Percentiles rank a stretch among this genome's conserved stretches.
Evolutionary conservation across 2,113 vertebrate species (phyloP).

Genomic region (Hydrochoerus hydrochaeris): DNA sequence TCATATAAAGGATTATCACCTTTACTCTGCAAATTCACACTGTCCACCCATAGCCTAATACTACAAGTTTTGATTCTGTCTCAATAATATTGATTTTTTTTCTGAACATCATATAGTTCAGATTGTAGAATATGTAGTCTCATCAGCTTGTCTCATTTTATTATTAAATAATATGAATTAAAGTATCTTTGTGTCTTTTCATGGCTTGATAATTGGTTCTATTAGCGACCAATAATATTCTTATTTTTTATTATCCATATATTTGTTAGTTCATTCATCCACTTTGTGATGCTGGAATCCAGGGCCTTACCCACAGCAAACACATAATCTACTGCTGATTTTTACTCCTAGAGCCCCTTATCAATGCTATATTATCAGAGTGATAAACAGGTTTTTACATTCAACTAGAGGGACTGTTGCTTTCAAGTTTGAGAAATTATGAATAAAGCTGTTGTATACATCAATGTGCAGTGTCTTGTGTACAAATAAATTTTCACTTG

Average conservation of each 20-base stretch:
- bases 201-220: neutral
- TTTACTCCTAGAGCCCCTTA: neutral
- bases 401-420: neutral
- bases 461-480: neutral
- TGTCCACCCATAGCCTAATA: neutral
- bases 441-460: neutral
- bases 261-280: neutral
- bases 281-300: neutral
- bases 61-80: neutral
- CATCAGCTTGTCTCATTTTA: neutral
- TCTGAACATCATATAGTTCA: neutral
- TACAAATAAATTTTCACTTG: neutral
- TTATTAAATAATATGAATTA: neutral
- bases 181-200: neutral
- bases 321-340: neutral
- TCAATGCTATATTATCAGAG: neutral
- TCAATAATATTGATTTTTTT: neutral
- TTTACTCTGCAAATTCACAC: neutral
- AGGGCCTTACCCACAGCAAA: neutral
- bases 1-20: neutral
- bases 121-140: neutral
- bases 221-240: no score
- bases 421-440: neutral
- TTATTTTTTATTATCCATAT: neutral
- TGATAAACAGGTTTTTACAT: neutral